Evolutionary conservation across 2,113 vertebrate genomes (phyloP).

Genomic region (Equus quagga): DNA sequence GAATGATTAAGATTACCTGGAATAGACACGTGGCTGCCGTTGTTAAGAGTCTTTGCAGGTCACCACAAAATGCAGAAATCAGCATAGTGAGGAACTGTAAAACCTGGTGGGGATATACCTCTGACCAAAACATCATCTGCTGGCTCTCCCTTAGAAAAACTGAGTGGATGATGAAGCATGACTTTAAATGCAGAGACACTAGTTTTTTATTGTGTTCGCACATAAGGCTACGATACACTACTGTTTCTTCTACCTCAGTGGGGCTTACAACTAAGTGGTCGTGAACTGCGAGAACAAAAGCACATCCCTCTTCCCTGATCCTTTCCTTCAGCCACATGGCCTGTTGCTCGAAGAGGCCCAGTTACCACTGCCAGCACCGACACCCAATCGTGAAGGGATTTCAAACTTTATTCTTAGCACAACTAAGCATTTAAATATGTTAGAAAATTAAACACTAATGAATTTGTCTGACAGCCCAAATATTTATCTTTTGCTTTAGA

Average conservation of each 20-base stretch:
- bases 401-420: slow-evolving; percentile 52
- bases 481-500: slow-evolving; percentile 66
- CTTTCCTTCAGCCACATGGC: neutral
- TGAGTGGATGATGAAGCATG: neutral
- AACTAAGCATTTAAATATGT: slow-evolving; percentile 37
- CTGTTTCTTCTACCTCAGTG: neutral
- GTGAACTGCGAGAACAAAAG: neutral
- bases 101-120: neutral
- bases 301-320: neutral
- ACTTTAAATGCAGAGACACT: neutral
- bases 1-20: neutral
- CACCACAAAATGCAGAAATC: neutral
- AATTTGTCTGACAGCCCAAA: slow-evolving; percentile 64
- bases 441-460: slow-evolving; percentile 57
- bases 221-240: neutral
- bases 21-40: neutral
- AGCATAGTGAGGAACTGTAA: neutral
- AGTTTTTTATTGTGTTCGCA: neutral
- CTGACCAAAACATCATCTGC: neutral
- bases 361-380: neutral
- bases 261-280: neutral
- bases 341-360: neutral
- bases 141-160: neutral
- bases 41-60: neutral
- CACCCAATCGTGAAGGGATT: neutral